Conservation (phyloP, 1,140 invertebrate species). For the Drosophila sucinea region DNA sequence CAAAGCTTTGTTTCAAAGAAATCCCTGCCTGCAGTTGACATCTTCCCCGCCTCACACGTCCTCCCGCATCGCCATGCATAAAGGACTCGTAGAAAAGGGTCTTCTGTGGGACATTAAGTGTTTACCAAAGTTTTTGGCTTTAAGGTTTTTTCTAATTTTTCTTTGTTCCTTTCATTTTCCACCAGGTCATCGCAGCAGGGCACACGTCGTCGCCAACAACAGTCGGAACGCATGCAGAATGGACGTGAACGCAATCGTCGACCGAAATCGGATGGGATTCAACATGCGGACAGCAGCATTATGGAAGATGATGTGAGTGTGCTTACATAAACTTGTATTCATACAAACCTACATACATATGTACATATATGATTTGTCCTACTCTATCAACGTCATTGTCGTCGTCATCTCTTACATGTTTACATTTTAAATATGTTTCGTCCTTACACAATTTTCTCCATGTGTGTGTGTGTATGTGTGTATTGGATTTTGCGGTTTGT, state of each 20-base stretch:
- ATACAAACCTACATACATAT: not conserved
- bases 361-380: slow-evolving; percentile 17
- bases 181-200: slow-evolving; percentile 50
- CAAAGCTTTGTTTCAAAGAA: slow-evolving; percentile 21
- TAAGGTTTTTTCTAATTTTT: slow-evolving; percentile 26
- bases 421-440: slow-evolving; percentile 66
- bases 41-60: slow-evolving; percentile 2
- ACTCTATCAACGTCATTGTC: slow-evolving; percentile 44
- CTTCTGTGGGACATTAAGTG: slow-evolving; percentile 12
- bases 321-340: not conserved
- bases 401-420: slow-evolving; percentile 38
- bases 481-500: slow-evolving; percentile 47
- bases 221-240: slow-evolving; percentile 69
- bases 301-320: slow-evolving; percentile 80
- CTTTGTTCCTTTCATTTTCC: slow-evolving; percentile 47
- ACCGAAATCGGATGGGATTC: slow-evolving; percentile 74
- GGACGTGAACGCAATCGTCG: slow-evolving; percentile 72
- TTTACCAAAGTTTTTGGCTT: slow-evolving; percentile 34
- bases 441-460: slow-evolving; percentile 48
- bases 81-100: not conserved
- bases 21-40: slow-evolving; percentile 42
- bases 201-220: slow-evolving; percentile 66
- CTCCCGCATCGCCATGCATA: not conserved
- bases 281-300: slow-evolving; percentile 81
- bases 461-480: slow-evolving; percentile 34